Evolutionary conservation across 2,888 invertebrate species (phyloP), one percentile per base, ranked within the genome.

Genomic region (Epinotia demarniana): DNA sequence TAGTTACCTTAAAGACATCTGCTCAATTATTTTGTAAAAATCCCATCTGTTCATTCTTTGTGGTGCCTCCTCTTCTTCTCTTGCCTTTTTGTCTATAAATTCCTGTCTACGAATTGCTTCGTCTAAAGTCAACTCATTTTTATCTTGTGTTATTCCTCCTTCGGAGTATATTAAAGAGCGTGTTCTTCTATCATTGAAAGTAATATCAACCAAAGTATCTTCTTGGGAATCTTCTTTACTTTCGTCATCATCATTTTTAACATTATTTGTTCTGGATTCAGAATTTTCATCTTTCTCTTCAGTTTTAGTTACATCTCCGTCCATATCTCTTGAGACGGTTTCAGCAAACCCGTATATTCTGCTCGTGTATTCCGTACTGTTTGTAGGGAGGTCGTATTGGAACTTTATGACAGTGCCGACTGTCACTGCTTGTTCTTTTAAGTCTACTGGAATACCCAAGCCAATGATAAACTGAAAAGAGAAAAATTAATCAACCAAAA

Each of bases 321-420:
- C 85, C 87, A 93, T 93, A 69, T 92, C 92, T 82, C 93, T 89
- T 4, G 92, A 91, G 4, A 93, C 86, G 2, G 93, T 93, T 9
- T 87, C 85, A 13, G 86, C 91, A 66, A 93, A 94, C 1, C 93
- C 93, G 73, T 91, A 93, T 64, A 93, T 93, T 81, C 94, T 89
- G 73, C 92, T 92, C 3, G 95, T 95, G 80, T 95, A 95, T 83
- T 95, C 93, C 0, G 95, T 88, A 80, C 95, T 95, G 82, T 96
- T 96, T 72, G 95, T 95, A 8, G 96, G 96, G 77, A 96, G 87
- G 77, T 95, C 92, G 87, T 96, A 96, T 86, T 96, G 96, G 78
- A 96, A 95, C 86, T 96, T 96, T 43, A 96, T 94, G 19, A 96
- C 96, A 12, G 95, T 95, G 0, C 96, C 96, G 53, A 96, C 93